Conservation (phyloP, 2,888 invertebrate genomes). For the Cryptocheilus praepositus region DNA sequence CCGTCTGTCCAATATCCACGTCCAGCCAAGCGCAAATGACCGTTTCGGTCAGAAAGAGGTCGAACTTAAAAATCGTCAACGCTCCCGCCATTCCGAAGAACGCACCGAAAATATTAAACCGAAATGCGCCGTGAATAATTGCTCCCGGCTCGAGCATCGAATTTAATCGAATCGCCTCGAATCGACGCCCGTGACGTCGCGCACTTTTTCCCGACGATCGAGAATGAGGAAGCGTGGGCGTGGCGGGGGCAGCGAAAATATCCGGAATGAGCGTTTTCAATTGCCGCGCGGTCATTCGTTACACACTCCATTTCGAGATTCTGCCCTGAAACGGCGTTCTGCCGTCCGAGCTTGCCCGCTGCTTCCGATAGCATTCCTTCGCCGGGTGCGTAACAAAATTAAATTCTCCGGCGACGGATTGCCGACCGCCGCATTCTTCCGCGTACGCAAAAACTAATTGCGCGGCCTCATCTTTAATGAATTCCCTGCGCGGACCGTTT, state of each 20-base stretch:
- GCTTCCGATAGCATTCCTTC: conserved; percentile 13
- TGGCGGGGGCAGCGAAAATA: not conserved
- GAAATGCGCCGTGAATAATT: too few species aligned
- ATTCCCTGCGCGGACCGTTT: conserved; percentile 28
- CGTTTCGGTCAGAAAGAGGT: too few species aligned
- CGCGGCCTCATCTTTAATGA: conserved; percentile 48
- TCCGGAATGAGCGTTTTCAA: not conserved
- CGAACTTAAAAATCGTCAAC: too few species aligned
- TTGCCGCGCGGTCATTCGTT: conserved; percentile 1
- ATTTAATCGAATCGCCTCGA: too few species aligned
- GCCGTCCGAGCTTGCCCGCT: not conserved
- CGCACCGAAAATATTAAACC: too few species aligned
- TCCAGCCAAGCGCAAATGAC: too few species aligned
- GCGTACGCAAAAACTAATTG: conserved; percentile 49
- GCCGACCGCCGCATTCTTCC: conserved; percentile 49
- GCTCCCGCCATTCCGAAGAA: too few species aligned
- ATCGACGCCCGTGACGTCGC: too few species aligned
- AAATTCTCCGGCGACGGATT: conserved; percentile 52
- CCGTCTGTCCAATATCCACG: too few species aligned
- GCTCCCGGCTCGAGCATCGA: too few species aligned
- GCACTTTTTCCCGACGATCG: too few species aligned
- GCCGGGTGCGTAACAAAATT: conserved; percentile 47
- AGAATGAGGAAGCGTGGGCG: too few species aligned
- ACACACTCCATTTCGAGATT: conserved; percentile 35
- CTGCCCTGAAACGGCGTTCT: conserved; percentile 18